phyloP scores from a whole-genome alignment of 1,140 invertebrate species.

The Ostrea edulis region DNA sequence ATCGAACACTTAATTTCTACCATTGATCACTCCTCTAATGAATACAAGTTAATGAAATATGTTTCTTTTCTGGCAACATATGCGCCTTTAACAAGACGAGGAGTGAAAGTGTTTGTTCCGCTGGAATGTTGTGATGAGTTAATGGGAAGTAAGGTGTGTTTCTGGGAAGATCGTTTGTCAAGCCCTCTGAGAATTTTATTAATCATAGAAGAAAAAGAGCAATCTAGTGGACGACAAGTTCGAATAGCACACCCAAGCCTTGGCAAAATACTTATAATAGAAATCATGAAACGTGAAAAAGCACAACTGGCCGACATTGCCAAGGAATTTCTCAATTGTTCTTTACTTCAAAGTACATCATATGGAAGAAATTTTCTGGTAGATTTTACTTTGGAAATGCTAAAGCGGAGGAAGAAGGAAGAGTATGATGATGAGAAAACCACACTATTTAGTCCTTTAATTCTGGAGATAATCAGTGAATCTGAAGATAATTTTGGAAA shows the following conservation, averaged over 20 bases:
- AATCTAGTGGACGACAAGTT: constrained; percentile 45
- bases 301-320: not conserved
- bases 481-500: too few species aligned
- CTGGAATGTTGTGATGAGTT: constrained; percentile 53
- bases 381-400: constrained; percentile 49
- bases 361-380: constrained; percentile 23
- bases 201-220: constrained; percentile 47
- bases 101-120: constrained; percentile 43
- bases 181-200: constrained; percentile 31
- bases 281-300: constrained; percentile 30
- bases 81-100: not conserved
- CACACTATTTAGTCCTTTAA: constrained; percentile 43
- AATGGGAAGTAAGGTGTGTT: constrained; percentile 26
- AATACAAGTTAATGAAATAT: constrained; percentile 51
- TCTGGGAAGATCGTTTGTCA: constrained; percentile 7
- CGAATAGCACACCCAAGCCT: constrained; percentile 46
- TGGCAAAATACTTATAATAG: constrained; percentile 26
- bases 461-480: constrained; percentile 34
- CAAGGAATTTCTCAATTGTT: constrained; percentile 12
- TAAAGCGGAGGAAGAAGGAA: constrained; percentile 41
- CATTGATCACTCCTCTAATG: constrained; percentile 16
- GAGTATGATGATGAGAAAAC: constrained; percentile 44
- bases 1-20: constrained; percentile 7
- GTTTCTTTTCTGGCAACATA: constrained; percentile 39
- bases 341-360: constrained; percentile 22